Evolutionary conservation across 2,113 vertebrate species (phyloP), one percentile per base, ranked within the genome.

Genomic region (Mus pahari): DNA sequence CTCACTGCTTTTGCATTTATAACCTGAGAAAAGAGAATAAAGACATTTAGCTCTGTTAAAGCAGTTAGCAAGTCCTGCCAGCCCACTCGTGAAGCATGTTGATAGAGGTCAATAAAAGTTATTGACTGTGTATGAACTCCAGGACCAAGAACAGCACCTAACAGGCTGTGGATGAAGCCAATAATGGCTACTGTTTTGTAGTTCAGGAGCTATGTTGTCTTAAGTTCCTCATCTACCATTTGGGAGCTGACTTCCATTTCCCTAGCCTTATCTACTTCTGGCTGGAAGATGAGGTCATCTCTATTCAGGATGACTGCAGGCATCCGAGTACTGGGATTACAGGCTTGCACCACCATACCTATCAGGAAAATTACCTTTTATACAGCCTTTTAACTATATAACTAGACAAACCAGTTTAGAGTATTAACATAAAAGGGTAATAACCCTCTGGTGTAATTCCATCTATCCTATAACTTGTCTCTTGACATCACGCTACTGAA

Each of bases 1-100:
- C 36, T 62, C 42, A 70, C 26, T 91, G 68, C 68, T 91, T 90
- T 94, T 96, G 53, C 87, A 93, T 94, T 96, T 95, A 45, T 95
- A 20, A 90, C 79, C 73, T 82, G 45, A 48, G 39, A 75, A 94
- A 60, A 13, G 28, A 1, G 22, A 64, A 3, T 48, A 79, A 89
- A 82, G n/a, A 53, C 48, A 68, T 11, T 83, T 83, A 20, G 17
- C 58, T 82, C 22, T 75, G 82, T 39, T 58, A 84, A 89, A 77
- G 53, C n/a, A 94, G 10, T 84, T 83, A 83, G 31, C 50, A 96
- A 68, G 60, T 74, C 55, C 55, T 66, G 17, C 28, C 53, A 87
- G 42, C 62, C 45, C 45, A n/a, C 55, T 89, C 36, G 89, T 74
- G 26, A 90, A 60, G 77, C 48, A 39, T 77, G 1, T 4, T 89